Conservation (phyloP, 2,797 vertebrate genomes). For the Cheirogaleus major region DNA sequence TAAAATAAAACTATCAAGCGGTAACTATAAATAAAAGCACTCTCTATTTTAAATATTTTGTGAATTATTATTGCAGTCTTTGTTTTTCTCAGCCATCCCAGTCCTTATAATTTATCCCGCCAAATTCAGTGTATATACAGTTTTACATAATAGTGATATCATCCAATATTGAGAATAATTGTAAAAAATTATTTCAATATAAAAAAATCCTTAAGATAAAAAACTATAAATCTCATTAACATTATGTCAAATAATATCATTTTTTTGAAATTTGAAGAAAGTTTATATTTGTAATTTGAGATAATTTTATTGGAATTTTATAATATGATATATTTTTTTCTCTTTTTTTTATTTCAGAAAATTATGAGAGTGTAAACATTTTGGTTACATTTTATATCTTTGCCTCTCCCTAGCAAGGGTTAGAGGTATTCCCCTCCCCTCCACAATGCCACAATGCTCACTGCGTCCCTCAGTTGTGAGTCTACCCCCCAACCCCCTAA, state of each 20-base stretch:
- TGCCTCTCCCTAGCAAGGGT: too few species aligned
- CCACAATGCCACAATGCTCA: too few species aligned
- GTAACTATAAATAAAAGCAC: not conserved
- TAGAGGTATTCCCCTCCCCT: too few species aligned
- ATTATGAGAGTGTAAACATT: too few species aligned
- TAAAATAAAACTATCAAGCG: not conserved
- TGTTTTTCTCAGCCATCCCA: not conserved
- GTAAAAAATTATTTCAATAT: not conserved
- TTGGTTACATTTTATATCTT: too few species aligned
- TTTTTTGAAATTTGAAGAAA: not conserved
- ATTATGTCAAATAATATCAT: not conserved
- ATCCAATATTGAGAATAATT: not conserved
- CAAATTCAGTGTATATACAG: not conserved
- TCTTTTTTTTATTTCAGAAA: too few species aligned
- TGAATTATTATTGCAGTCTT: not conserved
- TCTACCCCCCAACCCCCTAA: too few species aligned
- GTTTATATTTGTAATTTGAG: not conserved
- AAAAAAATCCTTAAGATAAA: not conserved
- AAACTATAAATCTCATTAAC: not conserved
- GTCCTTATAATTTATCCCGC: not conserved
- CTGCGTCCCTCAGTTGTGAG: too few species aligned
- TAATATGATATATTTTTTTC: not conserved
- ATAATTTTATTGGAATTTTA: not conserved
- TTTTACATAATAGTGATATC: not conserved
- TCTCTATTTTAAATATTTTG: not conserved